phyloP scores from a whole-genome alignment of 2,888 invertebrate species.

The Helobdella robusta region DNA sequence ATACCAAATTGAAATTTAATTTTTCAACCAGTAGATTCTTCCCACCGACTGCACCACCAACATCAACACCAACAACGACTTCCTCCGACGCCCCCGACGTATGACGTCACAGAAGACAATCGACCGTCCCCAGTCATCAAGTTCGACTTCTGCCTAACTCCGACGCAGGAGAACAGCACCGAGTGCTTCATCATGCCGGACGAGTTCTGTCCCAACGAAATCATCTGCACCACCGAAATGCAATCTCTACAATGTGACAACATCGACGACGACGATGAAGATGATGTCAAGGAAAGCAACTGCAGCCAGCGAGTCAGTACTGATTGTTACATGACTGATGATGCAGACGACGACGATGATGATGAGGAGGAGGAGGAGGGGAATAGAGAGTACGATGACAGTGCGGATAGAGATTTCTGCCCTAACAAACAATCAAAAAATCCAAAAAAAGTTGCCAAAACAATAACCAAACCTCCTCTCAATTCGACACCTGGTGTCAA shows the following conservation, averaged over 20 bases:
- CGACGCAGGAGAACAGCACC: background rate
- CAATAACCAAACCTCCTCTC: background rate
- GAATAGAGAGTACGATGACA: background rate
- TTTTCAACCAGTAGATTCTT: too few species aligned
- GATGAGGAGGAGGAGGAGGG: background rate
- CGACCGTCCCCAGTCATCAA: slow-evolving; percentile 12
- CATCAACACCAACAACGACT: too few species aligned
- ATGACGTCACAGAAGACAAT: background rate
- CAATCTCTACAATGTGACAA: too few species aligned
- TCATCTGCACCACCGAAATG: slow-evolving; percentile 21
- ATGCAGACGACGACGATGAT: slow-evolving; percentile 16
- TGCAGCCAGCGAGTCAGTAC: too few species aligned
- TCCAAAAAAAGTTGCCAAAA: background rate
- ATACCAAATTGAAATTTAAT: too few species aligned
- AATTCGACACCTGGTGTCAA: background rate
- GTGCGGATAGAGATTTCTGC: background rate
- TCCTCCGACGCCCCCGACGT: background rate
- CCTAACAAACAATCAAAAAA: background rate
- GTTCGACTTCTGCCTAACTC: slow-evolving; percentile 7
- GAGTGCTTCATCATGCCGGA: slow-evolving; percentile 10
- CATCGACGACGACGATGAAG: background rate
- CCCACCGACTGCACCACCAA: too few species aligned
- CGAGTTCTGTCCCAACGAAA: slow-evolving; percentile 11
- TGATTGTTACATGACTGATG: too few species aligned
- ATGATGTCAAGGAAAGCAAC: too few species aligned